phyloP scores from a whole-genome alignment of 2,113 vertebrate genomes.

The Pelusios castaneus region DNA sequence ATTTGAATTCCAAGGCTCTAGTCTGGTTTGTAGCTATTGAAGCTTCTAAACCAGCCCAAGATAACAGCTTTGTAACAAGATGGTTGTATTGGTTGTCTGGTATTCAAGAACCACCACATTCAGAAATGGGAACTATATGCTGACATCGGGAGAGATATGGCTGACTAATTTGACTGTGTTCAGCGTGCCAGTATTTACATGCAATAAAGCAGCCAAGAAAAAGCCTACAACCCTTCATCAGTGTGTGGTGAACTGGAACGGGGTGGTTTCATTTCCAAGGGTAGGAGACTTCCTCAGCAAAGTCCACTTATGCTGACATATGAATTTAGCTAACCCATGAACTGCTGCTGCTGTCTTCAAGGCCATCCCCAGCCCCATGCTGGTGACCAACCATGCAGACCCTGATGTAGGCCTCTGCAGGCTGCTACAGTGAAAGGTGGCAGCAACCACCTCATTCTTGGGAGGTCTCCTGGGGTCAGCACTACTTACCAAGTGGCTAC shows the following conservation, averaged over 20 bases:
- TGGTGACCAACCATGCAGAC: background rate
- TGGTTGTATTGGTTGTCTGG: background rate
- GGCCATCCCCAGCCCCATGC: background rate
- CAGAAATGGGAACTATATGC: background rate
- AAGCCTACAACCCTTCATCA: background rate
- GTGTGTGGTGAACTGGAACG: background rate
- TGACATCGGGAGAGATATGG: background rate
- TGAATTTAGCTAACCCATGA: background rate
- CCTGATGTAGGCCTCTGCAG: background rate
- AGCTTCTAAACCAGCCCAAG: background rate
- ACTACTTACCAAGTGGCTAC: background rate
- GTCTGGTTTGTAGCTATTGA: background rate
- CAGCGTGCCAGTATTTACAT: background rate
- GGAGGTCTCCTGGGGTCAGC: background rate
- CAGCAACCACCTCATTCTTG: background rate
- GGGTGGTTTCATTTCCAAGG: fast-evolving
- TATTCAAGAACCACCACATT: background rate
- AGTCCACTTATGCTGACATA: background rate
- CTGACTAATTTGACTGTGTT: background rate
- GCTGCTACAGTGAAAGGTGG: background rate
- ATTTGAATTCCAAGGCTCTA: background rate
- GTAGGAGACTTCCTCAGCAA: background rate
- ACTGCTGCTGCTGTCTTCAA: background rate
- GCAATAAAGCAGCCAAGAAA: background rate
- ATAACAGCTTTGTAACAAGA: background rate